Evolutionary conservation across 2,113 vertebrate species (phyloP).

Genomic region (Ramphastos sulfuratus): DNA sequence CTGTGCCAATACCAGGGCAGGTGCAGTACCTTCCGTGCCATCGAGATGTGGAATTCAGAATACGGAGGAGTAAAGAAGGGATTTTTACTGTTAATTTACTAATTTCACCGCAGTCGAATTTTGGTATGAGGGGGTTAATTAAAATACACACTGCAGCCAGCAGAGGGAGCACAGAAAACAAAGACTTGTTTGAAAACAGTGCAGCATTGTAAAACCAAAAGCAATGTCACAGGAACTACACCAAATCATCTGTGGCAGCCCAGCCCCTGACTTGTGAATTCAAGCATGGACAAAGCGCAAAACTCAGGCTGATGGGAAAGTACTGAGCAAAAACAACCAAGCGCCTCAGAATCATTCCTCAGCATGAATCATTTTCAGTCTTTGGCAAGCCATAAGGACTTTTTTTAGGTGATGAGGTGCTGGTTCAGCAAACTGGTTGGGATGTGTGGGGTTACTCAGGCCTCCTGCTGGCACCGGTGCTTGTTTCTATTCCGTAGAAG

Average conservation of each 20-base stretch:
- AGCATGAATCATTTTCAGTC: neutral
- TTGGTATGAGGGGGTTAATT: neutral
- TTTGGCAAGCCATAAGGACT: neutral
- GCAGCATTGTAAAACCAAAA: fast-evolving
- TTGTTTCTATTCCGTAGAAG: neutral
- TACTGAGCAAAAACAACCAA: neutral
- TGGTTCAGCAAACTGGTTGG: neutral
- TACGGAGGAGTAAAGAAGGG: neutral
- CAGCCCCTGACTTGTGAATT: neutral
- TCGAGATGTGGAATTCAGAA: neutral
- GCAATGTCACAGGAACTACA: neutral
- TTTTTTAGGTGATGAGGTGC: neutral
- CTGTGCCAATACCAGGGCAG: neutral
- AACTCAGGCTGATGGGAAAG: neutral
- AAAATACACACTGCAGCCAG: neutral
- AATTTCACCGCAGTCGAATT: neutral
- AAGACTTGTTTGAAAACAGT: neutral
- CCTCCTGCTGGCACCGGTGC: neutral
- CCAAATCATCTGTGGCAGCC: neutral
- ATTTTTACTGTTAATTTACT: neutral
- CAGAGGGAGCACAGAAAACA: slow-evolving; percentile 62
- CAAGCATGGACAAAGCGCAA: neutral
- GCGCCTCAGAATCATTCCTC: neutral
- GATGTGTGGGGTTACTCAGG: neutral
- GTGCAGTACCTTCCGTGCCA: neutral